Conservation (phyloP, 1,140 invertebrate species). For the Lerema accius region DNA sequence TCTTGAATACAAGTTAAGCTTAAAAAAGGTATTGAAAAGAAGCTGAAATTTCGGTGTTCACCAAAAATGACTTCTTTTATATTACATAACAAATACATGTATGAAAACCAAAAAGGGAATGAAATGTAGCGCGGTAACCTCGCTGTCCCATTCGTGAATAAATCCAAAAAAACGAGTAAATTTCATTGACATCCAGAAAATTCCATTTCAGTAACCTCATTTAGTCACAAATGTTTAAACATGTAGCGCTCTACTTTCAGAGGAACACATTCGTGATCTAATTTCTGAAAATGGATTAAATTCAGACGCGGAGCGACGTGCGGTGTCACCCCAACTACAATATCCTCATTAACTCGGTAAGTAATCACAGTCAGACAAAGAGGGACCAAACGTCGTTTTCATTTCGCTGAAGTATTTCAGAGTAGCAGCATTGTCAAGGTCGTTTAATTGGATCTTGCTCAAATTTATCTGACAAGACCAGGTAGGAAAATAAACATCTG, state of each 20-base stretch:
- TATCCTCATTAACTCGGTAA: constrained; percentile 17
- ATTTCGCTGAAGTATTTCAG: constrained; percentile 29
- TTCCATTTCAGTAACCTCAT: background rate
- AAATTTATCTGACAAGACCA: constrained; percentile 42
- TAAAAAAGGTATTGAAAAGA: too few species aligned
- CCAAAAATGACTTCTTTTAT: background rate
- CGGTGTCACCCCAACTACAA: background rate
- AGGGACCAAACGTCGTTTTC: background rate
- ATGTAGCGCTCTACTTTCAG: background rate
- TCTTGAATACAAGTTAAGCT: too few species aligned
- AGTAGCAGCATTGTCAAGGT: constrained; percentile 35
- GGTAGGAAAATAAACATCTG: constrained; percentile 41
- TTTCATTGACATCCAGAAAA: background rate
- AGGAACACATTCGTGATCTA: constrained; percentile 1
- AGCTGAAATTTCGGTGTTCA: too few species aligned
- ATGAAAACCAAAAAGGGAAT: background rate
- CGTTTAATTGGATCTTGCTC: constrained; percentile 39
- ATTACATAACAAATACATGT: background rate
- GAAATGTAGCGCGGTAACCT: background rate
- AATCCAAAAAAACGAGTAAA: background rate
- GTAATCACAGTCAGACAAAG: constrained; percentile 10
- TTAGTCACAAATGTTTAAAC: background rate
- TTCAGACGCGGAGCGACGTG: constrained; percentile 1
- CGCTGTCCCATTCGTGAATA: background rate
- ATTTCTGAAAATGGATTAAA: constrained; percentile 15